Evolutionary conservation across 2,888 invertebrate species (phyloP), one percentile per base, ranked within the genome.

Genomic region (Drosophila koepferae): DNA sequence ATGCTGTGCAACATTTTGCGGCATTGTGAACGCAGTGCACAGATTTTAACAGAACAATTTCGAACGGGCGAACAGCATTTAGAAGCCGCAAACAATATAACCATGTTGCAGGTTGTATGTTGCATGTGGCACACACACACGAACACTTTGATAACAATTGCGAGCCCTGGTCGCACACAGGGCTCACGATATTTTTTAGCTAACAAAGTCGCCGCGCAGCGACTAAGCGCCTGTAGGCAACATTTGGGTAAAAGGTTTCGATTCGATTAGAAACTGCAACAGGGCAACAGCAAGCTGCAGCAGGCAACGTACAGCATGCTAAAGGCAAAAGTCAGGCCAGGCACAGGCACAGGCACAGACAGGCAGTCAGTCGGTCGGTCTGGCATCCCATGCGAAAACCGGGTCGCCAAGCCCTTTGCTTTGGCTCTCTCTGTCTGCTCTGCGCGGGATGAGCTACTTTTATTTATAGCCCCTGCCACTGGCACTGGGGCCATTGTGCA

Each of bases 201-300:
- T 86, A 86, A 86, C 86, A 86, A 90, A 86, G 84, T 41, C 83
- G 46, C 60, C 38, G 46, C 43, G 10, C 46, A 49, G 55, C 46
- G 40, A 41, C 62, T 58, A 63, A 68, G 51, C 66, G 80, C 84
- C 90, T 72, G 77, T 75, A 76, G 88, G 78, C 86, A 81, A 81
- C 77, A 80, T 85, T 91, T 91, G 92, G 91, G 91, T 90, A 88
- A 90, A 92, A 92, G 92, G 92, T 92, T 92, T 91, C 92, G 92
- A 92, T 92, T 91, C 92, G 92, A 92, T 92, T 92, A 92, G 92
- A 92, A 90, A 89, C 85, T 84, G 82, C 89, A 92, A 79, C 91
- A 92, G 92, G 92, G 87, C 65, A 77, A 49, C 92, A 92, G 91
- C 88, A 92, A 81, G 65, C 23, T 56, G 66, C 74, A 86, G 81